phyloP scores from a whole-genome alignment of 2,888 invertebrate species.

The Tetragnatha montana region DNA sequence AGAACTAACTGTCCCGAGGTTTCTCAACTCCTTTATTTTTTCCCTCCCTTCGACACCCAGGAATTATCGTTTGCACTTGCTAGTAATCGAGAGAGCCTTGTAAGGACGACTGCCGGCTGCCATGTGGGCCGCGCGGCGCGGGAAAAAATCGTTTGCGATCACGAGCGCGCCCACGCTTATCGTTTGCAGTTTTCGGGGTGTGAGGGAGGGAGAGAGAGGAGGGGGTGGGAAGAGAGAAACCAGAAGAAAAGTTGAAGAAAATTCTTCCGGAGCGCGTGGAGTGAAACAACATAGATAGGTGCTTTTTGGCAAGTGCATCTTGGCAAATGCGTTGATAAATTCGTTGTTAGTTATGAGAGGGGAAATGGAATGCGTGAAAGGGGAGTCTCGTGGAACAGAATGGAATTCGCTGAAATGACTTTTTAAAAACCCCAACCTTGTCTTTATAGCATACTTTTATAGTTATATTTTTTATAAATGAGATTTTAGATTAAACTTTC shows the following conservation, averaged over 20 bases:
- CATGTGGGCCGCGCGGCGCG: constrained; percentile 47
- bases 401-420: too few species aligned
- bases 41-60: neutral
- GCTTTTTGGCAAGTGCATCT: constrained; percentile 37
- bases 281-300: constrained; percentile 37
- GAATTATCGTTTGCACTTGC: constrained; percentile 6
- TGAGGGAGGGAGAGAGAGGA: constrained; percentile 17
- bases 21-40: constrained; percentile 29
- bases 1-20: constrained; percentile 2
- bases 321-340: constrained; percentile 52
- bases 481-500: too few species aligned
- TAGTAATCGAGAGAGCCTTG: constrained; percentile 51
- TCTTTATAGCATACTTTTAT: too few species aligned
- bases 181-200: constrained; percentile 4
- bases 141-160: constrained; percentile 17
- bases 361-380: constrained; percentile 9
- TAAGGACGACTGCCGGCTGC: constrained; percentile 57
- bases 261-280: constrained; percentile 16
- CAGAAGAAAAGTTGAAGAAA: neutral
- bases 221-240: constrained; percentile 5
- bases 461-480: too few species aligned
- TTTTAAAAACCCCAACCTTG: too few species aligned
- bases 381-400: neutral
- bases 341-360: constrained; percentile 19
- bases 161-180: constrained; percentile 32